Evolutionary conservation across 2,113 vertebrate species (phyloP).

Genomic region (Scomber colias): DNA sequence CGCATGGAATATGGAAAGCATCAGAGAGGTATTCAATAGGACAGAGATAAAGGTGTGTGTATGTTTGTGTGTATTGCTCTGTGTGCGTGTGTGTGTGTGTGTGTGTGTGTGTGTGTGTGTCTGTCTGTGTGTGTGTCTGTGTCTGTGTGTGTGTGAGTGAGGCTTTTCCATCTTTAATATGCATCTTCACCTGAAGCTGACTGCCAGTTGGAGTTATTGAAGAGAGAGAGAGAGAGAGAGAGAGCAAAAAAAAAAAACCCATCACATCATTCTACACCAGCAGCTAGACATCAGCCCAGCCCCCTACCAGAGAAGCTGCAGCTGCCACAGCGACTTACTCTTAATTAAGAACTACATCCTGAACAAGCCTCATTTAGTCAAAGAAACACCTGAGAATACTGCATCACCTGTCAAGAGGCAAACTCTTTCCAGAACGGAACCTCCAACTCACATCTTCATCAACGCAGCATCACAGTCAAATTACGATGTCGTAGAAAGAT

Average conservation of each 20-base stretch:
- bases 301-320: constrained; percentile 35
- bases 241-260: neutral
- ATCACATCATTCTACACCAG: constrained; percentile 7
- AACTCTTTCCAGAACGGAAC: constrained; percentile 4
- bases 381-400: constrained; percentile 39
- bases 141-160: constrained; percentile 25
- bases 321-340: constrained; percentile 44
- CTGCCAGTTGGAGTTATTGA: constrained; percentile 52
- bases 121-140: constrained; percentile 18
- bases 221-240: no score
- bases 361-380: constrained; percentile 63
- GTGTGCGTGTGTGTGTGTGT: constrained; percentile 11
- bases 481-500: neutral
- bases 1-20: constrained; percentile 83
- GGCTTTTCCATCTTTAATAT: constrained; percentile 69
- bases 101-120: constrained; percentile 8
- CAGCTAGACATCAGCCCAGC: constrained; percentile 26
- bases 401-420: constrained; percentile 20
- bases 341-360: constrained; percentile 69
- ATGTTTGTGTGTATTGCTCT: constrained; percentile 11
- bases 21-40: constrained; percentile 84
- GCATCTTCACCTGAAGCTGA: constrained; percentile 69
- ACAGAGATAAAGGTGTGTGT: constrained; percentile 79
- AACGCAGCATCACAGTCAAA: neutral
- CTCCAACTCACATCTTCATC: constrained; percentile 35